These are phyloP conservation scores for Astreopora myriophthalma DNA, from an alignment of 64 coral and sea anemone genomes.

Conservation along the genomic window DNA sequence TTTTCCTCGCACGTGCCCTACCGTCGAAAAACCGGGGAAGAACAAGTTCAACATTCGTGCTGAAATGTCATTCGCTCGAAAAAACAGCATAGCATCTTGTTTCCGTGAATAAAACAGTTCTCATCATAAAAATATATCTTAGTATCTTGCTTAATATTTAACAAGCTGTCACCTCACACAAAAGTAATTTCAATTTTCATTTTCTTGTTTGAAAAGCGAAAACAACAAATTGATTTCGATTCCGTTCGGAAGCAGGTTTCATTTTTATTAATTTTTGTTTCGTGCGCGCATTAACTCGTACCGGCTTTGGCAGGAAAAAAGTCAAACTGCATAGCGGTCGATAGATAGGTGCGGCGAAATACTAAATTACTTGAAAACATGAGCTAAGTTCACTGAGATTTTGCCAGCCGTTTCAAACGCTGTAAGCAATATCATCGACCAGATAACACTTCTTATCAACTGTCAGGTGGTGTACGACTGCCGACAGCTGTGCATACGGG, in stretches of 20 bases:
- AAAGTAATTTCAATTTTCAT: slow-evolving; percentile 64
- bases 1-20: slow-evolving; percentile 9
- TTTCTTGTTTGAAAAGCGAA: slow-evolving; percentile 61
- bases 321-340: not conserved
- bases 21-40: not conserved
- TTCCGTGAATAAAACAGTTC: slow-evolving; percentile 18
- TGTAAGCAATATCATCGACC: slow-evolving; percentile 25
- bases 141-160: slow-evolving; percentile 59
- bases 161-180: slow-evolving; percentile 48
- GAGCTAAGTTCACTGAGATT: slow-evolving; percentile 21
- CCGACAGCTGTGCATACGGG: slow-evolving; percentile 46
- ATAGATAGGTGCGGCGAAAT: not conserved
- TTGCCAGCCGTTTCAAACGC: slow-evolving; percentile 34
- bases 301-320: too few species aligned
- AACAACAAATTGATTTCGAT: slow-evolving; percentile 26
- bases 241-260: slow-evolving; percentile 10
- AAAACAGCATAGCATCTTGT: not conserved
- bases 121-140: not conserved
- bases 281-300: not conserved
- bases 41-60: not conserved
- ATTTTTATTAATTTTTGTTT: not conserved
- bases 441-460: slow-evolving; percentile 52
- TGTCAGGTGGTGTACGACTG: slow-evolving; percentile 33
- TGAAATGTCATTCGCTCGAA: not conserved
- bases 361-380: not conserved